Conservation (phyloP, 2,888 invertebrate genomes). For the Cryptophagus acutangulus region DNA sequence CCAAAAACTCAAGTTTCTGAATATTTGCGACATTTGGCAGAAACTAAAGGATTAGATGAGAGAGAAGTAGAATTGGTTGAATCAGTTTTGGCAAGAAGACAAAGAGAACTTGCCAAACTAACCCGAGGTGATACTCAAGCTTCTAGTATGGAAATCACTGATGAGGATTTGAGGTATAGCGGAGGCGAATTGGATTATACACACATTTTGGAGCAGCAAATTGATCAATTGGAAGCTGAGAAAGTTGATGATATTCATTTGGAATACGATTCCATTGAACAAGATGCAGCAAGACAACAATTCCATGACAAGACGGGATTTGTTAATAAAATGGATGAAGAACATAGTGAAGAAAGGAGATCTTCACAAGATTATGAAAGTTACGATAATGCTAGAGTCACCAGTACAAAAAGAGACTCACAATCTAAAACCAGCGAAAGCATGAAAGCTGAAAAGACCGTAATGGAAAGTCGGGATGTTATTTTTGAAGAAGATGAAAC, state of each 20-base stretch:
- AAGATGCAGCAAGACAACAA: conserved; percentile 25
- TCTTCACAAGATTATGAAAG: conserved; percentile 32
- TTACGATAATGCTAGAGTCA: conserved; percentile 30
- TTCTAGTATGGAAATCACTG: conserved; percentile 55
- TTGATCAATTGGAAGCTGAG: conserved; percentile 48
- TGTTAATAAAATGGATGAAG: conserved; percentile 37
- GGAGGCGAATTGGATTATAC: conserved; percentile 64
- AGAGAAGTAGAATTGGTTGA: conserved; percentile 50
- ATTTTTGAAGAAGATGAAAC: conserved; percentile 40
- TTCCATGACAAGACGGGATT: conserved; percentile 33
- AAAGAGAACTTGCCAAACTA: conserved; percentile 46
- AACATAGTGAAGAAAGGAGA: conserved; percentile 30
- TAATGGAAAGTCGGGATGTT: conserved; percentile 32
- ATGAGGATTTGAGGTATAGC: conserved; percentile 67
- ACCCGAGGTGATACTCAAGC: conserved; percentile 50
- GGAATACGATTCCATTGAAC: conserved; percentile 29
- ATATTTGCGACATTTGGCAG: conserved; percentile 46
- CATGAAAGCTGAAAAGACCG: conserved; percentile 34
- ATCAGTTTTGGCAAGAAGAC: conserved; percentile 50
- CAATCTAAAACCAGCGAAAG: conserved; percentile 33
- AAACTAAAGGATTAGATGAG: conserved; percentile 48
- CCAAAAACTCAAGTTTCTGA: conserved; percentile 45
- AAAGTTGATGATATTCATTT: conserved; percentile 47
- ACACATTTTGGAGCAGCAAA: conserved; percentile 44
- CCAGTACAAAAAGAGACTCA: conserved; percentile 35